Evolutionary conservation across 2,113 vertebrate species (phyloP).

Genomic region (Chloropsis hardwickii): DNA sequence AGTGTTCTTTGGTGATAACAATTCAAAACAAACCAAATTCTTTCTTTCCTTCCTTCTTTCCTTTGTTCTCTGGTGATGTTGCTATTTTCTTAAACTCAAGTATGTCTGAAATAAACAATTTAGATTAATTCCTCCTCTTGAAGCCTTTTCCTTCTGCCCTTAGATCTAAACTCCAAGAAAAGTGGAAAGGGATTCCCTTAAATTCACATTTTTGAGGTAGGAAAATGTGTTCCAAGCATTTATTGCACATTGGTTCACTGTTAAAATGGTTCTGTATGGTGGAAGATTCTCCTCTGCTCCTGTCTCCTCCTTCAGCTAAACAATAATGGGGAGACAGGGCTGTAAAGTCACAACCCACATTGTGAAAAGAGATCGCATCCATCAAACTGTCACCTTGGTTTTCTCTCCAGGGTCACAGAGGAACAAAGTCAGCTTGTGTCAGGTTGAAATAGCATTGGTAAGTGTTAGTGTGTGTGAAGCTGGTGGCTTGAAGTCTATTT

Average conservation of each 20-base stretch:
- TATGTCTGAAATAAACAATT: background rate
- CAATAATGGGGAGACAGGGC: constrained; percentile 50
- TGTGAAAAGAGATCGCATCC: constrained; percentile 73
- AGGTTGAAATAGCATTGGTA: constrained; percentile 68
- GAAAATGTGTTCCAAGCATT: background rate
- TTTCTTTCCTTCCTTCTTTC: background rate
- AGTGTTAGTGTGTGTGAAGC: constrained; percentile 65
- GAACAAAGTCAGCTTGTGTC: constrained; percentile 71
- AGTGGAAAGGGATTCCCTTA: background rate
- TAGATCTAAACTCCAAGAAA: background rate
- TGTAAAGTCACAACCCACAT: constrained; percentile 70
- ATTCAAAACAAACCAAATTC: background rate
- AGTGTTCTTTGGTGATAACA: background rate
- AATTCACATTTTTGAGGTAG: background rate
- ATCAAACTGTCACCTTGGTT: constrained; percentile 74
- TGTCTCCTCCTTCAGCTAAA: constrained; percentile 17
- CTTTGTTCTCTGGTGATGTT: background rate
- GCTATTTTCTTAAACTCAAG: background rate
- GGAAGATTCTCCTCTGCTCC: constrained; percentile 21
- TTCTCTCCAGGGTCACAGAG: constrained; percentile 69
- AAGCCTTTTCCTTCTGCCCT: background rate
- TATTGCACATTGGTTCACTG: background rate
- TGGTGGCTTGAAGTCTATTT: constrained; percentile 73
- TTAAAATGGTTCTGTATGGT: background rate
- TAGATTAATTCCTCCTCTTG: background rate